Evolutionary conservation across 2,113 vertebrate species (phyloP).

Genomic region (Otolemur garnettii): DNA sequence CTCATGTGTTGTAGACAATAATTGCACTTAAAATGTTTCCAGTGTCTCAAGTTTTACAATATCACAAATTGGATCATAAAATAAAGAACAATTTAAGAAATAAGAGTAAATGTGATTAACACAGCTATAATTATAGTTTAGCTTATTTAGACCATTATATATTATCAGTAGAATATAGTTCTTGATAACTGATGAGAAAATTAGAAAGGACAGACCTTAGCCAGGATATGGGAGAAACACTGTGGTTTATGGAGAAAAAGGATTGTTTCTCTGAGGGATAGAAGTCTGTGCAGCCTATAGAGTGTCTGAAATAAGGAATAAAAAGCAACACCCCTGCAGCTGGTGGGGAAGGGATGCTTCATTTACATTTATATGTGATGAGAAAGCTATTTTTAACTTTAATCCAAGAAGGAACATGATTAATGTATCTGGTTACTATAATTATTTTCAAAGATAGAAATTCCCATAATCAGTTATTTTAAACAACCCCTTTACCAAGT

Average conservation of each 20-base stretch:
- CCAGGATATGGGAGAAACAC: neutral
- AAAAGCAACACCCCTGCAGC: neutral
- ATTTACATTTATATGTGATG: neutral
- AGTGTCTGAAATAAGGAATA: neutral
- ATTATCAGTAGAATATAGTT: neutral
- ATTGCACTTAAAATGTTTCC: neutral
- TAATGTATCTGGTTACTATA: constrained; percentile 7
- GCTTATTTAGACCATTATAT: neutral
- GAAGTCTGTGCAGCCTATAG: neutral
- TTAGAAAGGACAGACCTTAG: neutral
- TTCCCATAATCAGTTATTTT: constrained; percentile 21
- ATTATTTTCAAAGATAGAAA: neutral
- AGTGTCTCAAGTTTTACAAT: neutral
- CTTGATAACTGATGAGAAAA: neutral
- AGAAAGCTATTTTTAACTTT: constrained; percentile 36
- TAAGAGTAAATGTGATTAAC: neutral
- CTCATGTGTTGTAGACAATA: neutral
- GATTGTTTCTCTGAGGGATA: neutral
- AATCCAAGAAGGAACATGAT: neutral
- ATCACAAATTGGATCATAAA: neutral
- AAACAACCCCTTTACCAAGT: neutral
- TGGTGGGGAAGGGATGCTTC: neutral
- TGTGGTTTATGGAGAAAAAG: neutral
- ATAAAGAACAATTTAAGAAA: neutral
- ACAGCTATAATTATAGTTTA: neutral